phyloP scores from a whole-genome alignment of 2,888 invertebrate species.

The Cephus rjabovi region DNA sequence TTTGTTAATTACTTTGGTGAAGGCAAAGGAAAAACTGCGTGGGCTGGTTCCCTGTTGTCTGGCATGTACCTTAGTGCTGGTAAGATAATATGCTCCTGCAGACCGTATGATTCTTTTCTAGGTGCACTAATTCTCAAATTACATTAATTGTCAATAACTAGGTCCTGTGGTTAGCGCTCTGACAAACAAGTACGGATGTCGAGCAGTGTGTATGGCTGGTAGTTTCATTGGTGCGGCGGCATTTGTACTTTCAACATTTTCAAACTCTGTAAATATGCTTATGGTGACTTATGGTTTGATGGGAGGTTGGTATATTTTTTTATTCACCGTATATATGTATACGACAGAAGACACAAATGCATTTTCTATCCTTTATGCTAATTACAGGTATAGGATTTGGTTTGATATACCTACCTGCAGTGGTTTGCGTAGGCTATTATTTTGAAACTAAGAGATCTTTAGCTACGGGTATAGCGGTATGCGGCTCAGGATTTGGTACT shows the following conservation, averaged over 20 bases:
- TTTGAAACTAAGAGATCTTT: slow-evolving; percentile 95
- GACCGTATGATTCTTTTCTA: neutral
- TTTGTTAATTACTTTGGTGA: slow-evolving; percentile 85
- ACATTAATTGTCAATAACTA: slow-evolving; percentile 53
- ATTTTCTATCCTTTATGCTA: neutral
- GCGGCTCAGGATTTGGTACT: slow-evolving; percentile 95
- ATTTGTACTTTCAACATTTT: slow-evolving; percentile 89
- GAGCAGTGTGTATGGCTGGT: slow-evolving; percentile 93
- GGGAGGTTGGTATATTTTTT: slow-evolving; percentile 77
- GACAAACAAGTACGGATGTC: slow-evolving; percentile 96
- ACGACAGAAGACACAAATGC: neutral
- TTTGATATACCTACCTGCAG: slow-evolving; percentile 94
- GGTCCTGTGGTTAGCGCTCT: slow-evolving; percentile 95
- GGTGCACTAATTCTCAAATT: neutral
- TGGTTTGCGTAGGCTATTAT: slow-evolving; percentile 97
- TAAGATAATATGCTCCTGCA: slow-evolving; percentile 61
- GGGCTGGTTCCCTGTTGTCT: slow-evolving; percentile 94
- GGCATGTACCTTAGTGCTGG: slow-evolving; percentile 96
- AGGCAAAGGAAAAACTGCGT: slow-evolving; percentile 89
- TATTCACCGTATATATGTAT: neutral
- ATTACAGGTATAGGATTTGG: slow-evolving; percentile 88
- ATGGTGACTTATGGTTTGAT: slow-evolving; percentile 94
- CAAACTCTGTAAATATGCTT: slow-evolving; percentile 86
- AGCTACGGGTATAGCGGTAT: slow-evolving; percentile 95
- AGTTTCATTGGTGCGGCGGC: slow-evolving; percentile 86